Evolutionary conservation across 2,888 invertebrate species (phyloP).

Genomic region (Mamestra brassicae): DNA sequence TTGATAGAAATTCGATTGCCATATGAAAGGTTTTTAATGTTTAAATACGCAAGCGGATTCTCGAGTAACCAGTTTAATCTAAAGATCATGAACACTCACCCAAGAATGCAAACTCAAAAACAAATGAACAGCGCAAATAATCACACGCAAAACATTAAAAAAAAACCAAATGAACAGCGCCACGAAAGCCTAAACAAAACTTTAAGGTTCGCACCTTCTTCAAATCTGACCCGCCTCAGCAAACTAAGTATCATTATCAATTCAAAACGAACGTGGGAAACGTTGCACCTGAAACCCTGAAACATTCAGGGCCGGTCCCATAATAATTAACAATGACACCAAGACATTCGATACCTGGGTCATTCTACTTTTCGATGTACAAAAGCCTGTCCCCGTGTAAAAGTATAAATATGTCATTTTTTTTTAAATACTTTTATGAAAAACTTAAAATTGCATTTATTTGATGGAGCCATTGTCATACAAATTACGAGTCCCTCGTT

Average conservation of each 20-base stretch:
- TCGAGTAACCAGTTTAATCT: background rate
- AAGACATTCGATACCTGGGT: conserved; percentile 1
- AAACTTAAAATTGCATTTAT: too few species aligned
- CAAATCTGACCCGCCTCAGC: conserved; percentile 8
- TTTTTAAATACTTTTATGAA: too few species aligned
- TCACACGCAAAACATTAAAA: too few species aligned
- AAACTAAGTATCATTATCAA: background rate
- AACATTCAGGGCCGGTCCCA: background rate
- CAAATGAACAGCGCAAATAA: background rate
- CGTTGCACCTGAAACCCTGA: conserved; percentile 11
- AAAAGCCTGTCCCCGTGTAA: background rate
- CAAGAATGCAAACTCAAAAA: background rate
- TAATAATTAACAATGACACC: conserved; percentile 21
- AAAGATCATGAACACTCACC: background rate
- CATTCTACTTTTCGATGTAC: background rate
- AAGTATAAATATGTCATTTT: too few species aligned
- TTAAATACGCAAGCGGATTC: background rate
- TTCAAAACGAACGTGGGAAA: background rate
- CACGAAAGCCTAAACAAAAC: background rate
- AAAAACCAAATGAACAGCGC: background rate
- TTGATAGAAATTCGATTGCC: background rate
- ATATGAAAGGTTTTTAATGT: background rate
- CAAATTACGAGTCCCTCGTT: too few species aligned
- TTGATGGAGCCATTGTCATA: too few species aligned
- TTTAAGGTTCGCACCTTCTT: background rate